Percentiles rank a stretch among this genome's conserved stretches.
Evolutionary conservation across 2,888 invertebrate species (phyloP).

Genomic region (Thymelicus sylvestris): DNA sequence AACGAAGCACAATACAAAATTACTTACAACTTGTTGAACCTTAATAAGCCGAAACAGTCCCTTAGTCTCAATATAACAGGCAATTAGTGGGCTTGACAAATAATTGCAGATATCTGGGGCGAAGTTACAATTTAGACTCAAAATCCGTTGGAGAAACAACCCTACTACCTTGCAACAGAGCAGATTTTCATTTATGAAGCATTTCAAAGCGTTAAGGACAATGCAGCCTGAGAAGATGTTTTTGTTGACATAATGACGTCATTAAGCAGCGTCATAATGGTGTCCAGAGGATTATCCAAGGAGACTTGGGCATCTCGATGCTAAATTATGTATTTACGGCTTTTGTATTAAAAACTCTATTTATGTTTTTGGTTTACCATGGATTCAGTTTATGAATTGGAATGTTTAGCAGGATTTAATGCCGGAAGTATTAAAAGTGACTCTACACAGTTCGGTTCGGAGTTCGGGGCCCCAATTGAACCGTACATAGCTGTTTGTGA

Average conservation of each 20-base stretch:
- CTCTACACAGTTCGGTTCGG: no score
- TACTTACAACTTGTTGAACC: slow-evolving; percentile 48
- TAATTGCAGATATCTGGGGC: slow-evolving; percentile 64
- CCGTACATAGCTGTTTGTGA: no score
- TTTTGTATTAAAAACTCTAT: slow-evolving; percentile 23
- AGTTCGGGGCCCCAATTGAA: no score
- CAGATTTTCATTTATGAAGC: slow-evolving; percentile 9
- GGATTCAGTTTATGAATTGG: slow-evolving; percentile 2
- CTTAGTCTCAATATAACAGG: slow-evolving; percentile 59
- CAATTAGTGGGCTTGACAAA: slow-evolving; percentile 75
- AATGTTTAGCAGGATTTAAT: not conserved
- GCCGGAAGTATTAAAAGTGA: not conserved
- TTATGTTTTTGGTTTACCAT: not conserved
- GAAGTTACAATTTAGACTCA: slow-evolving; percentile 46
- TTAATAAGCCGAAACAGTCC: slow-evolving; percentile 64
- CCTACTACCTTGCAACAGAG: slow-evolving; percentile 21
- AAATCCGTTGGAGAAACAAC: slow-evolving; percentile 42
- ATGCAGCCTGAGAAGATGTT: slow-evolving; percentile 66
- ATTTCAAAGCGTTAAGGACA: slow-evolving; percentile 54
- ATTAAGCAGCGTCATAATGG: slow-evolving; percentile 65
- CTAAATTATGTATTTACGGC: slow-evolving; percentile 27
- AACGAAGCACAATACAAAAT: slow-evolving; percentile 39
- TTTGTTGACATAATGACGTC: slow-evolving; percentile 73
- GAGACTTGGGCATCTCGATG: slow-evolving; percentile 43
- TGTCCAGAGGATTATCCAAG: slow-evolving; percentile 65